These are phyloP conservation scores for Deroplatys truncata DNA, from an alignment of 2,888 invertebrate genomes.

Conservation along the genomic window DNA sequence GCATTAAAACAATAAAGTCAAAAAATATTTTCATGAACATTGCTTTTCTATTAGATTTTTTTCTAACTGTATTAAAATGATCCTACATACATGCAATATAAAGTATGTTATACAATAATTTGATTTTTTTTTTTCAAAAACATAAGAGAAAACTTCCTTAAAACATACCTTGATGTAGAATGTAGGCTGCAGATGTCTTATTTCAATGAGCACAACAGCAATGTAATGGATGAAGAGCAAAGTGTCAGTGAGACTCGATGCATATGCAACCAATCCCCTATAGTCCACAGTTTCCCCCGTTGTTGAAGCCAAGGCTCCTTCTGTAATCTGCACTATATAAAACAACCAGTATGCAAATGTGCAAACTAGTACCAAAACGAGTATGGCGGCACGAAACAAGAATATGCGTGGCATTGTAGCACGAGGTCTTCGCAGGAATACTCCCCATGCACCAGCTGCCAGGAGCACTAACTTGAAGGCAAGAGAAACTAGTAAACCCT, in stretches of 20 bases:
- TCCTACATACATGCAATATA: too few species aligned
- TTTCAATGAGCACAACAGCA: conserved; percentile 87
- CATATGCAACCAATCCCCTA: conserved; percentile 85
- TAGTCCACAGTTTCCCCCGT: conserved; percentile 73
- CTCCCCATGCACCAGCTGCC: conserved; percentile 87
- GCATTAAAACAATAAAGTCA: too few species aligned
- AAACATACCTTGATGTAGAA: conserved; percentile 70
- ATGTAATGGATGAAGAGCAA: conserved; percentile 92
- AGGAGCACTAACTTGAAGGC: conserved; percentile 84
- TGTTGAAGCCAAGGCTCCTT: conserved; percentile 73
- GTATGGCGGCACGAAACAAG: conserved; percentile 83
- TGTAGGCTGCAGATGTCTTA: conserved; percentile 85
- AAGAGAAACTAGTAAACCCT: conserved; percentile 86
- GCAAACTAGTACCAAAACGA: conserved; percentile 83
- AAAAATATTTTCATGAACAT: too few species aligned
- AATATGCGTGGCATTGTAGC: conserved; percentile 90
- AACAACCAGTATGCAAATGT: conserved; percentile 98
- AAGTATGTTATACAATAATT: too few species aligned
- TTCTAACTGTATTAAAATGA: too few species aligned
- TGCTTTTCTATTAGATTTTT: too few species aligned
- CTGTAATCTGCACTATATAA: conserved; percentile 87
- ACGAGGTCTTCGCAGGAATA: conserved; percentile 79
- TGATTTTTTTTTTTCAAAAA: too few species aligned
- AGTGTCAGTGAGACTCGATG: conserved; percentile 89
- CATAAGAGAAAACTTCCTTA: too few species aligned